These are phyloP conservation scores for Gastracanthus pulcherrimus DNA, from an alignment of 2,888 invertebrate genomes.

Conservation along the genomic window DNA sequence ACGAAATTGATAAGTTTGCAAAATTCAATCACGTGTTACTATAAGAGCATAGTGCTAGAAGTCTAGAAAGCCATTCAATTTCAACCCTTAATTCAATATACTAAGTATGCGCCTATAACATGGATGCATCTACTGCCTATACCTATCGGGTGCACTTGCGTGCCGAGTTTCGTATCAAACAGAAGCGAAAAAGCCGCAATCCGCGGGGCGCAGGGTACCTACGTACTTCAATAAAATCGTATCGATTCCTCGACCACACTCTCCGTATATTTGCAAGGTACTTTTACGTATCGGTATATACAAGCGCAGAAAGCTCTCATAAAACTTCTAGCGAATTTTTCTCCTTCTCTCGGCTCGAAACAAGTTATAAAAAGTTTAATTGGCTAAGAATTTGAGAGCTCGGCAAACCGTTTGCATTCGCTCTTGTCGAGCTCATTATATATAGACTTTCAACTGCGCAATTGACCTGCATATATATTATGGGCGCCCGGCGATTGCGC, in stretches of 20 bases:
- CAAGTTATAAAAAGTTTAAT: constrained; percentile 11
- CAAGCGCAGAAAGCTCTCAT: not conserved
- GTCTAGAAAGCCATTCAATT: not conserved
- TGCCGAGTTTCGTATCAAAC: not conserved
- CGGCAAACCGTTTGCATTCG: not conserved
- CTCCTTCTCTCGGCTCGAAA: too few relatives aligned
- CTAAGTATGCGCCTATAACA: too few relatives aligned
- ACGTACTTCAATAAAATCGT: not conserved
- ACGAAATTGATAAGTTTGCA: too few relatives aligned
- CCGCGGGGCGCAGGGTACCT: not conserved
- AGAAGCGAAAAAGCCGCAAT: not conserved
- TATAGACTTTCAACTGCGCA: too few relatives aligned
- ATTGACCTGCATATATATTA: too few relatives aligned
- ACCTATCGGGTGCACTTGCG: not conserved
- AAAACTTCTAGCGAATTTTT: not conserved
- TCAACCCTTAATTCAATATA: not conserved
- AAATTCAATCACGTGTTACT: too few relatives aligned
- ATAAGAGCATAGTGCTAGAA: too few relatives aligned
- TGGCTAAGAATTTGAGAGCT: not conserved
- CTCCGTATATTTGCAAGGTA: not conserved
- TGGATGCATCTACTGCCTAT: not conserved
- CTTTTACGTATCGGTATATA: too few relatives aligned
- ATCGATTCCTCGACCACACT: not conserved
- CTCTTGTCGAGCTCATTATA: not conserved
- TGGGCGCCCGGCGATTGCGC: too few relatives aligned